Percentiles rank a stretch among this genome's conserved stretches.
These are phyloP conservation scores for Marcusenius ussheri DNA, from an alignment of 2,113 vertebrate genomes.

Conservation along the genomic window DNA sequence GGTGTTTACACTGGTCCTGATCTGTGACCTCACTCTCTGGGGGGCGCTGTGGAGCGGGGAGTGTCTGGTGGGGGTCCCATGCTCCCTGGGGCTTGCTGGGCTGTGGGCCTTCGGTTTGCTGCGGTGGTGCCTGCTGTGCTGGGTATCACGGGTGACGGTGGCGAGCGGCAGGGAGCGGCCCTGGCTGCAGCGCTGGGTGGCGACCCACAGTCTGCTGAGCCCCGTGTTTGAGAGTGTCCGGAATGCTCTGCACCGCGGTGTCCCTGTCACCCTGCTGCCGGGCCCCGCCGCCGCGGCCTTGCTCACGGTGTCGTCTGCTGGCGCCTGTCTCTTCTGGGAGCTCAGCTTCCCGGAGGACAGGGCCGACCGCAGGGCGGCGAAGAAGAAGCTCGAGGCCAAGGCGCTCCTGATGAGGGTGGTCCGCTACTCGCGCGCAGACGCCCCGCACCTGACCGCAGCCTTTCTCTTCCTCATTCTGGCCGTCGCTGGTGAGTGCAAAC, in stretches of 20 bases:
- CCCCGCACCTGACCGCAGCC: conserved; percentile 42
- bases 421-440: conserved; percentile 49
- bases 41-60: conserved; percentile 26
- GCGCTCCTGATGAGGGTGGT: conserved; percentile 51
- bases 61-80: conserved; percentile 24
- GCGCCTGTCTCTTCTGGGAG: conserved; percentile 55
- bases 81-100: conserved; percentile 29
- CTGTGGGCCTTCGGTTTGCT: conserved; percentile 45
- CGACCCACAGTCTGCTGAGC: conserved; percentile 45
- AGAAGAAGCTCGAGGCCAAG: conserved; percentile 13
- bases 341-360: conserved; percentile 20
- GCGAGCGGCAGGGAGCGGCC: conserved; percentile 20
- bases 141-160: not conserved
- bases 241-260: not conserved
- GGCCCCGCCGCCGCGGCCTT: conserved; percentile 34
- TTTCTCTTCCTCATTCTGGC: conserved; percentile 60
- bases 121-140: conserved; percentile 39
- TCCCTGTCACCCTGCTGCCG: not conserved
- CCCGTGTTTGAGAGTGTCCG: conserved; percentile 44
- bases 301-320: not conserved
- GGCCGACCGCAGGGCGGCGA: not conserved
- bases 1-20: conserved; percentile 18
- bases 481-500: conserved; percentile 58
- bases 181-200: conserved; percentile 31
- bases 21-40: conserved; percentile 39